A percentile compares a stretch with the other conserved stretches of the same genome.
Conservation (phyloP, 2,888 invertebrate genomes). For the Allophyes oxyacanthae region DNA sequence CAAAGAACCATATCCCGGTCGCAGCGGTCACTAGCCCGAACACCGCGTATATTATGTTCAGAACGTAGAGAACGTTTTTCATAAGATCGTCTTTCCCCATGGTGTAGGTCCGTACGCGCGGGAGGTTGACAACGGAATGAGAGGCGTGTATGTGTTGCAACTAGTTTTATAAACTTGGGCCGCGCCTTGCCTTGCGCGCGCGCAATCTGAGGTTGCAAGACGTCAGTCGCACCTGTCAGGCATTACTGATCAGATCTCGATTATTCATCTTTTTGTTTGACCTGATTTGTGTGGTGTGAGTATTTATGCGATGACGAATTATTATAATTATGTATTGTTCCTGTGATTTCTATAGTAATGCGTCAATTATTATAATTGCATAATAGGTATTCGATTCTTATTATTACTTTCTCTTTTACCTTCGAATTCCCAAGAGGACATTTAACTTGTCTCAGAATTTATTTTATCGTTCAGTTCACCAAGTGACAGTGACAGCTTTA, state of each 20-base stretch:
- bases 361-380: slow-evolving; percentile 3
- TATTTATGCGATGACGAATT: slow-evolving; percentile 26
- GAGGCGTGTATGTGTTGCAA: slow-evolving; percentile 73
- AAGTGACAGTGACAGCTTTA: too few relatives aligned
- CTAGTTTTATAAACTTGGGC: slow-evolving; percentile 80
- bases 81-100: slow-evolving; percentile 84
- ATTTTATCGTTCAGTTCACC: too few relatives aligned
- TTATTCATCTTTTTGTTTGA: slow-evolving; percentile 42
- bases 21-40: slow-evolving; percentile 83
- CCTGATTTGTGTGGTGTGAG: slow-evolving; percentile 37
- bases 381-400: not conserved
- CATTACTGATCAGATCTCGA: slow-evolving; percentile 40
- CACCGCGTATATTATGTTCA: slow-evolving; percentile 83
- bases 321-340: slow-evolving; percentile 21
- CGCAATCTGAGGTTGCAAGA: slow-evolving; percentile 45
- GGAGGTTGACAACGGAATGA: slow-evolving; percentile 78
- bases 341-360: slow-evolving; percentile 4
- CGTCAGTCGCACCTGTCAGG: slow-evolving; percentile 52
- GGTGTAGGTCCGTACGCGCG: slow-evolving; percentile 68
- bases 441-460: too few relatives aligned
- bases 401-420: not conserved
- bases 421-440: too few relatives aligned
- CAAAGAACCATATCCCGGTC: slow-evolving; percentile 86
- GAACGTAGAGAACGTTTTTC: slow-evolving; percentile 79
- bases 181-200: slow-evolving; percentile 63